phyloP scores from a whole-genome alignment of 2,888 invertebrate species.

The Ferrisia virgata region DNA sequence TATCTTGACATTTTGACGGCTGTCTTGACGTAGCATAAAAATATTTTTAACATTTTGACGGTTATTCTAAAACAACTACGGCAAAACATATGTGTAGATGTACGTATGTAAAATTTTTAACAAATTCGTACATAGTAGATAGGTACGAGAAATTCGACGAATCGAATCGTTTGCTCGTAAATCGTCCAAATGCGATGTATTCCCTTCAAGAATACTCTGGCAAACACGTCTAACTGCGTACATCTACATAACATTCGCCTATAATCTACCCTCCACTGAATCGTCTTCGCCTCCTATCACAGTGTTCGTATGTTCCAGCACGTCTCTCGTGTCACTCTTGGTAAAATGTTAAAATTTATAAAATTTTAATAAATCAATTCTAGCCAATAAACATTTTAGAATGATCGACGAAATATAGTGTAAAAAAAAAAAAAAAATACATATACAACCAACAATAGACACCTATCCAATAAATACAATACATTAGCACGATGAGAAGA shows the following conservation, averaged over 20 bases:
- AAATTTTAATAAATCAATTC: slow-evolving; percentile 8
- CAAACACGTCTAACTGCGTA: background rate
- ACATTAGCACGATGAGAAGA: no score
- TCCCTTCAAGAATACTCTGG: background rate
- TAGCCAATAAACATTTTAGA: background rate
- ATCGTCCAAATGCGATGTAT: background rate
- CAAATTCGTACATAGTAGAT: background rate
- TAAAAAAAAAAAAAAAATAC: background rate
- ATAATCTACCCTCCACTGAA: no score
- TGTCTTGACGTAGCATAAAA: slow-evolving; percentile 24
- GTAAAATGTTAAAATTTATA: background rate
- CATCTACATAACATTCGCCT: no score
- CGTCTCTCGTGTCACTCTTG: background rate
- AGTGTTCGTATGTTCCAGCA: no score
- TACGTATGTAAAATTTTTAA: slow-evolving; percentile 17
- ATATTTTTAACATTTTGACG: slow-evolving; percentile 23
- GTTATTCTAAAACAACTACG: slow-evolving; percentile 1
- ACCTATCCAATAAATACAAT: background rate
- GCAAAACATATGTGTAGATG: no score
- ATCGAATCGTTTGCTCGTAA: slow-evolving; percentile 1
- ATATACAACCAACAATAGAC: background rate
- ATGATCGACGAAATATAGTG: background rate
- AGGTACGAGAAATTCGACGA: slow-evolving; percentile 10
- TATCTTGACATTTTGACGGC: slow-evolving; percentile 42
- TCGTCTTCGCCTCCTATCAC: no score